phyloP scores from a whole-genome alignment of 2,888 invertebrate species.

The Oxyteleia sp. region DNA sequence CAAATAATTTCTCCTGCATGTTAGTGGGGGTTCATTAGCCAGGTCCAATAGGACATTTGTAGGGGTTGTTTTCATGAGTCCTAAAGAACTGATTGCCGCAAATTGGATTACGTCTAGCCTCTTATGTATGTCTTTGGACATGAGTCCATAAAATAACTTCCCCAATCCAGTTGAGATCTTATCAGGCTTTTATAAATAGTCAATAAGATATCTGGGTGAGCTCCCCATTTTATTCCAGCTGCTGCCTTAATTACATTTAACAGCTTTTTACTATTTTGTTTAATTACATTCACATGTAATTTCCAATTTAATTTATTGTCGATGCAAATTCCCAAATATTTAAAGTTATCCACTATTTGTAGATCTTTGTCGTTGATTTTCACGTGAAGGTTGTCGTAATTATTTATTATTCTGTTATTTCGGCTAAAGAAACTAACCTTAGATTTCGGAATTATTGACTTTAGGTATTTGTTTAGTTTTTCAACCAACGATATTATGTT shows the following conservation, averaged over 20 bases:
- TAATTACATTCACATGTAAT: too few relatives aligned
- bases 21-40: not conserved
- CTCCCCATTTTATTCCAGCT: not conserved
- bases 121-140: not conserved
- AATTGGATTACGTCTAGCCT: not conserved
- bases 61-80: not conserved
- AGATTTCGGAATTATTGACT: too few relatives aligned
- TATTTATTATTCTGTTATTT: too few relatives aligned
- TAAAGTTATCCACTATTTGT: not conserved
- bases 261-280: too few relatives aligned
- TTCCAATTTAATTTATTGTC: too few relatives aligned
- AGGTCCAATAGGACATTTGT: not conserved
- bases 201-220: not conserved
- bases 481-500: too few relatives aligned
- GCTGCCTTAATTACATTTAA: not conserved
- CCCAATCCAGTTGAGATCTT: not conserved
- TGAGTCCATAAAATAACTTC: not conserved
- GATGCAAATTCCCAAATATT: too few relatives aligned
- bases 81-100: not conserved
- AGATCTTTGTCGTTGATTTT: too few relatives aligned
- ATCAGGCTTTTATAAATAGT: not conserved
- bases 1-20: not conserved
- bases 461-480: too few relatives aligned
- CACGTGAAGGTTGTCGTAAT: too few relatives aligned
- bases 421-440: too few relatives aligned